These are phyloP conservation scores for Laterallus jamaicensis DNA, from an alignment of 2,113 vertebrate genomes.

Conservation along the genomic window DNA sequence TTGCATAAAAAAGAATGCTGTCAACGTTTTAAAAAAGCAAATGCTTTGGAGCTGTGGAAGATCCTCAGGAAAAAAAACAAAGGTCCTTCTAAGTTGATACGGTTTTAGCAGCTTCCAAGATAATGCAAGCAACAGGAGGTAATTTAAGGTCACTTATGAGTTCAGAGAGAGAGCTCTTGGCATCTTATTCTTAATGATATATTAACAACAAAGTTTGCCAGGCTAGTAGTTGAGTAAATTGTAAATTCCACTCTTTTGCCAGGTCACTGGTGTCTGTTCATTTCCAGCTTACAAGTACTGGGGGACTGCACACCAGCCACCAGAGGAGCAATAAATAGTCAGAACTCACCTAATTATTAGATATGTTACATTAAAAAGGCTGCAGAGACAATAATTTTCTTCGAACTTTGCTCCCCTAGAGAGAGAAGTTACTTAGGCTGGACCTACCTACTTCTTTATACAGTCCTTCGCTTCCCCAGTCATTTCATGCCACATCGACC, in stretches of 20 bases:
- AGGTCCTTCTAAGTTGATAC: background rate
- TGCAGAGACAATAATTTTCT: background rate
- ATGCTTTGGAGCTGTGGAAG: background rate
- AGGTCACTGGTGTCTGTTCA: background rate
- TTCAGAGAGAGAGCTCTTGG: background rate
- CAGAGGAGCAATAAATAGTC: background rate
- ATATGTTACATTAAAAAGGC: background rate
- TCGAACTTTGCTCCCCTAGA: background rate
- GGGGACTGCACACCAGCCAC: background rate
- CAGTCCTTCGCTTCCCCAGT: rapidly evolving
- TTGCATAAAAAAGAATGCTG: background rate
- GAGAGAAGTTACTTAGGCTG: background rate
- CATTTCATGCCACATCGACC: background rate
- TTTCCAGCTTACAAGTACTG: background rate
- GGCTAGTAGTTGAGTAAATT: background rate
- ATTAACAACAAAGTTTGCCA: background rate
- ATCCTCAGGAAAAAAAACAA: background rate
- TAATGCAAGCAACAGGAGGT: background rate
- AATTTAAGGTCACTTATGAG: background rate
- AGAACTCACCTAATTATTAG: background rate
- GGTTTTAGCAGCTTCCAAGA: background rate
- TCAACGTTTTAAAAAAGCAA: background rate
- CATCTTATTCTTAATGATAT: background rate
- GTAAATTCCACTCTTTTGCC: background rate
- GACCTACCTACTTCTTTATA: background rate